Evolutionary conservation across 2,888 invertebrate genomes (phyloP).

Genomic region (Phaedon cochleariae): DNA sequence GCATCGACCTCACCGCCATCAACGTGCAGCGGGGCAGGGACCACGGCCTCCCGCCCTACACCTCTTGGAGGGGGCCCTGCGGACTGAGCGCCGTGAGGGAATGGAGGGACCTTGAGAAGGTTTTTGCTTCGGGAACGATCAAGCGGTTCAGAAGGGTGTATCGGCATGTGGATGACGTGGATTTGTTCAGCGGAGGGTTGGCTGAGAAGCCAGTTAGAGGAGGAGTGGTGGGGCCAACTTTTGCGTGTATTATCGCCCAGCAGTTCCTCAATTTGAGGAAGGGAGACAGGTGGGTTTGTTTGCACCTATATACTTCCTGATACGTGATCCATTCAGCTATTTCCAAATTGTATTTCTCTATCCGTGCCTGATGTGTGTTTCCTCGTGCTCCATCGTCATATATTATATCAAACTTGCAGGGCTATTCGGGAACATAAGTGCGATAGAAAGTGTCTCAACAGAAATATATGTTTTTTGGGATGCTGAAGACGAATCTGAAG

Average conservation of each 20-base stretch:
- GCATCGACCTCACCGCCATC: slow-evolving; percentile 87
- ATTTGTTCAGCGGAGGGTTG: slow-evolving; percentile 84
- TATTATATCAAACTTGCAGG: no score
- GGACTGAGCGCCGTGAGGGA: slow-evolving; percentile 72
- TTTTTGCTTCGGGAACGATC: slow-evolving; percentile 69
- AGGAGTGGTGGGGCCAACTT: slow-evolving; percentile 86
- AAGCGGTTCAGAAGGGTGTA: slow-evolving; percentile 67
- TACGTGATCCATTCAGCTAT: no score
- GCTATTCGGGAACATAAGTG: no score
- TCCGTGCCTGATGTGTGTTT: no score
- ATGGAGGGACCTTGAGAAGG: slow-evolving; percentile 76
- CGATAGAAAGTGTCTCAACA: no score
- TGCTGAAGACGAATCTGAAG: no score
- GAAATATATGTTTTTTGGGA: no score
- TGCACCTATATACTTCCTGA: no score
- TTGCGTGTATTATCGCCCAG: slow-evolving; percentile 88
- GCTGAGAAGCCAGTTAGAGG: slow-evolving; percentile 82
- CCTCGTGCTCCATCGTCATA: no score
- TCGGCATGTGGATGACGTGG: slow-evolving; percentile 81
- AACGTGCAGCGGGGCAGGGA: slow-evolving; percentile 89
- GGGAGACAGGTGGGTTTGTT: slow-evolving; percentile 68
- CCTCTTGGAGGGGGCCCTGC: slow-evolving; percentile 81
- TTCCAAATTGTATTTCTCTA: no score
- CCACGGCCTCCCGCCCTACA: slow-evolving; percentile 85
- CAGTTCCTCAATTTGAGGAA: slow-evolving; percentile 82